Conservation (phyloP, 2,888 invertebrate genomes). For the Zeuzera pyrina region DNA sequence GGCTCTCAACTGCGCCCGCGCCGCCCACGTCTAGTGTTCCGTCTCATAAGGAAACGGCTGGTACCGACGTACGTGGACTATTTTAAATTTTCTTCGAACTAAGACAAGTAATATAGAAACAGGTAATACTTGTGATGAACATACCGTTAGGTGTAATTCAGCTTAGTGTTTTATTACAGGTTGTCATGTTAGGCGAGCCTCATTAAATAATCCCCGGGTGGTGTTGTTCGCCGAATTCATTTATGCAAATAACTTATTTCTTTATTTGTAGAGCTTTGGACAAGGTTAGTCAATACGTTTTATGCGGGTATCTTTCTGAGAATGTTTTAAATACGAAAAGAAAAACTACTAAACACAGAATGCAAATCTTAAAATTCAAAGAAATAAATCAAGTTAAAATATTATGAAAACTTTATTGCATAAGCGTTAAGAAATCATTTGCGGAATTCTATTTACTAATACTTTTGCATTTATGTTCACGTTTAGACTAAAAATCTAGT, state of each 20-base stretch:
- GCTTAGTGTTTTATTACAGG: constrained; percentile 25
- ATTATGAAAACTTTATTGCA: no score
- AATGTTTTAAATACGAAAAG: constrained; percentile 8
- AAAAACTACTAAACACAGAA: constrained; percentile 20
- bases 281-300: constrained; percentile 32
- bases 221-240: constrained; percentile 36
- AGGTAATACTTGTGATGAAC: no score
- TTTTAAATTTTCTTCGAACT: constrained; percentile 35
- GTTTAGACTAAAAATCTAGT: no score
- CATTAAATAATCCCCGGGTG: constrained; percentile 40
- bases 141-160: no score
- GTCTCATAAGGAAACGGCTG: constrained; percentile 19
- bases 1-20: constrained; percentile 15
- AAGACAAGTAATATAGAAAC: no score
- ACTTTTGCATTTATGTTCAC: no score
- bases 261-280: constrained; percentile 30
- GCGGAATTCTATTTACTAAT: no score
- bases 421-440: no score
- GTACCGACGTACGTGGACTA: constrained; percentile 19
- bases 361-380: constrained; percentile 19
- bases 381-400: constrained; percentile 14
- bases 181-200: constrained; percentile 35
- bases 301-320: constrained; percentile 33
- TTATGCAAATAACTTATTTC: constrained; percentile 40
- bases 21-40: constrained; percentile 26